Conservation (phyloP, 2,797 vertebrate species). For the Chelon labrosus region DNA sequence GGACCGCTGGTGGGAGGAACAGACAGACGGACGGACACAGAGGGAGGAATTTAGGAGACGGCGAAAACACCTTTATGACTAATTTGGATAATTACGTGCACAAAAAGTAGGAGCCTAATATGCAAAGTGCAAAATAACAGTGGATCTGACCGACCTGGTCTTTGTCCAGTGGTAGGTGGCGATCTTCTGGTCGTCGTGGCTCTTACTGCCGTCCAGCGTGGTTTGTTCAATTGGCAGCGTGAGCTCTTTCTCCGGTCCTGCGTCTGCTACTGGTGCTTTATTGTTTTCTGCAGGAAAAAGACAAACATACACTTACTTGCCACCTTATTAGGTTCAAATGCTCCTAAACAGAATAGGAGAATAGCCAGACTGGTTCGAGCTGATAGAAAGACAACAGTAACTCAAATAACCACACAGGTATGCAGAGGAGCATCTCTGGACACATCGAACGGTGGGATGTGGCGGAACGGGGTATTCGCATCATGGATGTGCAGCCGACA, state of each 20-base stretch:
- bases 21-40: conserved; percentile 6
- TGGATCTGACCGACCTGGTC: conserved; percentile 81
- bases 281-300: conserved; percentile 91
- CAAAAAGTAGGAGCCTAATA: neutral
- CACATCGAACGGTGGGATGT: conserved; percentile 23
- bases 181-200: conserved; percentile 96
- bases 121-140: too few relatives aligned
- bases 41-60: neutral
- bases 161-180: conserved; percentile 92
- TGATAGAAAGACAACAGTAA: too few relatives aligned
- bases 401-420: too few relatives aligned
- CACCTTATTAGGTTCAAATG: too few relatives aligned
- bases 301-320: neutral
- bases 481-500: conserved; percentile 65
- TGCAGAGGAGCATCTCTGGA: too few relatives aligned
- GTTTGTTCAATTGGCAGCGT: conserved; percentile 95
- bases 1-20: conserved; percentile 87
- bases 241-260: conserved; percentile 97
- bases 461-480: conserved; percentile 51
- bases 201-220: conserved; percentile 95
- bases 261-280: conserved; percentile 93
- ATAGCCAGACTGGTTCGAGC: too few relatives aligned
- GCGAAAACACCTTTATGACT: neutral
- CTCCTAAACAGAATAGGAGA: too few relatives aligned
- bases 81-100: too few relatives aligned